Conservation (phyloP, 2,113 vertebrate genomes). For the Thunnus thynnus region DNA sequence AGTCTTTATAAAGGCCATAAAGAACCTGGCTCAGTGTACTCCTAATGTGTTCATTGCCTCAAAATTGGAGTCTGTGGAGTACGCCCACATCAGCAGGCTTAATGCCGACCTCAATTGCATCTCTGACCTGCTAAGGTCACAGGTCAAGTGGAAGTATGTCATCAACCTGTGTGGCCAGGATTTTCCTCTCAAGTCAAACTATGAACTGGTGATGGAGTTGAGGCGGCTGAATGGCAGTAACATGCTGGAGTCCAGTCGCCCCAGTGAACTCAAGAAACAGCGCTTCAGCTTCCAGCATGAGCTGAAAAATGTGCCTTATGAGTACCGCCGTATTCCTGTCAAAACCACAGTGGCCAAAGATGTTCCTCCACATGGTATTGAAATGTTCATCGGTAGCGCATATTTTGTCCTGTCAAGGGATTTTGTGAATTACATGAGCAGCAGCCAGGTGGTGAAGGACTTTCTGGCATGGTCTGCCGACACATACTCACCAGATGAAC, state of each 20-base stretch:
- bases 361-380: conserved; percentile 86
- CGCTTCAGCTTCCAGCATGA: conserved; percentile 90
- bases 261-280: conserved; percentile 88
- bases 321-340: conserved; percentile 86
- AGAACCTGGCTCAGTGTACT: conserved; percentile 89
- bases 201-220: conserved; percentile 89
- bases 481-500: conserved; percentile 95
- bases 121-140: conserved; percentile 88
- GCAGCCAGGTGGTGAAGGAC: conserved; percentile 85
- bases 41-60: conserved; percentile 92
- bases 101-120: conserved; percentile 94
- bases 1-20: conserved; percentile 88
- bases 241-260: conserved; percentile 92
- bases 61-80: conserved; percentile 91
- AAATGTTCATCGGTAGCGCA: conserved; percentile 94
- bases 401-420: conserved; percentile 91
- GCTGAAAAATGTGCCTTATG: conserved; percentile 86
- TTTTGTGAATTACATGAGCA: conserved; percentile 86
- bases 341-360: conserved; percentile 86
- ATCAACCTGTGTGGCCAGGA: conserved; percentile 97
- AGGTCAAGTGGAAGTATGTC: conserved; percentile 90
- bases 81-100: conserved; percentile 92
- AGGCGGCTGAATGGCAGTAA: conserved; percentile 88
- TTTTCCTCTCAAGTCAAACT: conserved; percentile 93
- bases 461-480: conserved; percentile 93